phyloP scores from a whole-genome alignment of 2,797 vertebrate species.

The Anguilla megastoma region DNA sequence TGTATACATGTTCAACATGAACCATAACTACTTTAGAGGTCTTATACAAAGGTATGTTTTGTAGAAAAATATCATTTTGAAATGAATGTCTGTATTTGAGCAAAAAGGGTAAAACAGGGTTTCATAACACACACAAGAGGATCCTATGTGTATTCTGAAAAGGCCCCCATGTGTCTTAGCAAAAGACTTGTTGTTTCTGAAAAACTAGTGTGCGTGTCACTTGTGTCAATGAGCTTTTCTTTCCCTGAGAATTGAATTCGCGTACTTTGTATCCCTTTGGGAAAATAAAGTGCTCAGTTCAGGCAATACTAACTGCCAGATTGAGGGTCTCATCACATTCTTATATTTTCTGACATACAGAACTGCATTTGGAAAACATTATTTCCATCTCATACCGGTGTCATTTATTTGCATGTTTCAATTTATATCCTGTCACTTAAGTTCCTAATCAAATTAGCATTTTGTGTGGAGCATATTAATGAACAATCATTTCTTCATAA shows the following conservation, averaged over 20 bases:
- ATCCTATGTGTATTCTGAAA: slow-evolving; percentile 4
- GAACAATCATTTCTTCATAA: not conserved
- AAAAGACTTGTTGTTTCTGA: not conserved
- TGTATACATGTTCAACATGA: not conserved
- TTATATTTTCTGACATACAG: not conserved
- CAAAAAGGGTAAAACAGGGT: not conserved
- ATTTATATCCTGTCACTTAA: too few relatives aligned
- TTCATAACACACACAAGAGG: not conserved
- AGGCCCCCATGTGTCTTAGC: not conserved
- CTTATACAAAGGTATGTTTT: not conserved
- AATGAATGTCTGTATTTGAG: not conserved
- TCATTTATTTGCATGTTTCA: not conserved
- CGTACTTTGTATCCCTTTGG: not conserved
- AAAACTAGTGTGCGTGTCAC: not conserved
- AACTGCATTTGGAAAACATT: not conserved
- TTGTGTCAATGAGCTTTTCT: not conserved
- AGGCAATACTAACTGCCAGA: not conserved
- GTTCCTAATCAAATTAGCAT: not conserved
- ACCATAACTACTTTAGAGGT: not conserved
- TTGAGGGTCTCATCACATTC: not conserved
- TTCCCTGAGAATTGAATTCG: not conserved
- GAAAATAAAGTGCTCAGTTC: not conserved
- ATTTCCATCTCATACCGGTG: not conserved
- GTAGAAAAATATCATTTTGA: not conserved
- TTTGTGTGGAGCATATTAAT: not conserved